phyloP scores from a whole-genome alignment of 2,113 vertebrate genomes.

The Misgurnus mizolepis region DNA sequence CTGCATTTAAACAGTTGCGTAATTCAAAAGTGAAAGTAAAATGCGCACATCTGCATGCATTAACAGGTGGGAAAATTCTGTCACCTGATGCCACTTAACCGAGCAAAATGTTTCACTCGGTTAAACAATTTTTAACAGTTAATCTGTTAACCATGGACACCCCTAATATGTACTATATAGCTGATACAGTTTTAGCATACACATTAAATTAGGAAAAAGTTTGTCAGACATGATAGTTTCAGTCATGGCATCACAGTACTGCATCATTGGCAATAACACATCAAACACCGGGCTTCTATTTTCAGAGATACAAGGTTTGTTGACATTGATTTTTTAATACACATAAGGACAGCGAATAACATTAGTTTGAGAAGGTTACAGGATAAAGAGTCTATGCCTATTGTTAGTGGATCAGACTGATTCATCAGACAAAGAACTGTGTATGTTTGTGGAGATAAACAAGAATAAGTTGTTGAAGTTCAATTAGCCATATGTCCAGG shows the following conservation, averaged over 20 bases:
- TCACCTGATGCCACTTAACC: too few relatives aligned
- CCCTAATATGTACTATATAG: too few relatives aligned
- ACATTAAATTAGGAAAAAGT: too few relatives aligned
- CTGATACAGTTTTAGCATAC: too few relatives aligned
- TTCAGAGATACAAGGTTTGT: background rate
- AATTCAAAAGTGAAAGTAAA: too few relatives aligned
- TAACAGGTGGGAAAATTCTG: too few relatives aligned
- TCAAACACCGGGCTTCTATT: background rate
- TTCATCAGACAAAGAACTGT: background rate
- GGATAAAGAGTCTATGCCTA: constrained; percentile 3
- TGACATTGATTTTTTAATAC: background rate
- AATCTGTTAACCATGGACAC: too few relatives aligned
- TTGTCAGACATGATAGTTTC: too few relatives aligned
- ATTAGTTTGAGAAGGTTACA: constrained; percentile 1
- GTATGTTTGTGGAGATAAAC: constrained; percentile 12
- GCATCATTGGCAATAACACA: background rate
- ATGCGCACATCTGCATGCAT: too few relatives aligned
- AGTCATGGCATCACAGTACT: background rate
- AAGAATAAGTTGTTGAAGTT: background rate
- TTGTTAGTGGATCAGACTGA: background rate
- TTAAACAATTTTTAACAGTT: too few relatives aligned
- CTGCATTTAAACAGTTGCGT: too few relatives aligned
- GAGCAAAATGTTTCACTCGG: too few relatives aligned
- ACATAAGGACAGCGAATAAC: constrained; percentile 21
- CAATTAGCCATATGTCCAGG: background rate